Conservation (phyloP, 2,797 vertebrate genomes). For the Sarcoramphus papa region DNA sequence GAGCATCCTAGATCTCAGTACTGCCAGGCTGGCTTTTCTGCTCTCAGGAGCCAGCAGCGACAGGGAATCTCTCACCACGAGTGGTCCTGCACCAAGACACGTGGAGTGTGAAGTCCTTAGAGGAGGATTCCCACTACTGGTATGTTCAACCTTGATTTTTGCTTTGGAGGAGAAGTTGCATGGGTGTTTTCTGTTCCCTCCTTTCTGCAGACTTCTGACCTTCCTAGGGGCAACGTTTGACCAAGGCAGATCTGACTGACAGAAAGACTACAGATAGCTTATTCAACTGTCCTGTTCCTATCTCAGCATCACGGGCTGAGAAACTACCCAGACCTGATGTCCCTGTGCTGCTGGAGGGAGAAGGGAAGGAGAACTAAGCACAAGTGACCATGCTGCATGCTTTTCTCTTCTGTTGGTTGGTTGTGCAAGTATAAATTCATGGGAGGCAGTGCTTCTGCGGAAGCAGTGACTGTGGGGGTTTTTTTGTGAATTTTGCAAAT, state of each 20-base stretch:
- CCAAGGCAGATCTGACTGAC: background rate
- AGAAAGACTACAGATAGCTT: background rate
- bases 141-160: background rate
- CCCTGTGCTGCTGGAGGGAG: background rate
- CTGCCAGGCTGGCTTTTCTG: background rate
- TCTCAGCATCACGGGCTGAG: background rate
- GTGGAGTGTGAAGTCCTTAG: background rate
- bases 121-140: background rate
- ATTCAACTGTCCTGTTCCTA: background rate
- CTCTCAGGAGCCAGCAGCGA: background rate
- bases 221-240: background rate
- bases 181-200: background rate
- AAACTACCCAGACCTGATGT: background rate
- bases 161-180: background rate
- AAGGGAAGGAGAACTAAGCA: background rate
- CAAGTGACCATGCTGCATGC: background rate
- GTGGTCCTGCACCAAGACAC: background rate
- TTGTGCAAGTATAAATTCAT: background rate
- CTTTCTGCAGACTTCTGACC: background rate
- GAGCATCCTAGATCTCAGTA: background rate
- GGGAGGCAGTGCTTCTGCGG: background rate
- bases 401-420: background rate
- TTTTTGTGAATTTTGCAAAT: slow-evolving; percentile 14
- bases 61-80: background rate
- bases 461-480: background rate